A percentile compares a stretch with the other conserved stretches of the same genome.
These are phyloP conservation scores for Drymodes brunneopygia DNA, from an alignment of 2,113 vertebrate genomes.

Conservation along the genomic window DNA sequence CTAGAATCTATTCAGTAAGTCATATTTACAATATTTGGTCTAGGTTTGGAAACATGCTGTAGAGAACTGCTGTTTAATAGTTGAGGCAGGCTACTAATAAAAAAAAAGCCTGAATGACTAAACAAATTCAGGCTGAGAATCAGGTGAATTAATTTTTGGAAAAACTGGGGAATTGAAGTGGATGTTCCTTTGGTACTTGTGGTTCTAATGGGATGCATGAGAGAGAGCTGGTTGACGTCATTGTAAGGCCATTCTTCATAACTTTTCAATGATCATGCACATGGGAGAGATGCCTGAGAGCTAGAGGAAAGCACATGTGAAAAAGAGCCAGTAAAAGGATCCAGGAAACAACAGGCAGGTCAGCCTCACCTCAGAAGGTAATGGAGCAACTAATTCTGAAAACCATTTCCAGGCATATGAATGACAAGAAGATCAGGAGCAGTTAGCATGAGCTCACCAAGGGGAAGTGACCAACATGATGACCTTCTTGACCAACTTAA, in stretches of 20 bases:
- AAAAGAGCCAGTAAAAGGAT: not conserved
- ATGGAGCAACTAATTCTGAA: not conserved
- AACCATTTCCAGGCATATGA: not conserved
- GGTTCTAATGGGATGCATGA: not conserved
- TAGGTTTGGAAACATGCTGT: not conserved
- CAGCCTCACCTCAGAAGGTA: not conserved
- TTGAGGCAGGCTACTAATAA: not conserved
- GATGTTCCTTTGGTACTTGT: not conserved
- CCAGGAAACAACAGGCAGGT: not conserved
- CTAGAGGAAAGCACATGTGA: not conserved
- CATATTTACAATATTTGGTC: not conserved
- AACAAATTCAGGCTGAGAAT: not conserved
- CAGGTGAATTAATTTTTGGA: not conserved
- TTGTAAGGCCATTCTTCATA: not conserved
- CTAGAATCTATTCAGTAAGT: not conserved
- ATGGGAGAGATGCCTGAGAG: not conserved
- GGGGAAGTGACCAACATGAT: not conserved
- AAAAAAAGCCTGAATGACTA: not conserved
- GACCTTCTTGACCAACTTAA: not conserved
- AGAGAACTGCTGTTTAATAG: not conserved
- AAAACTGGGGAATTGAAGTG: not conserved
- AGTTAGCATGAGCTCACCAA: not conserved
- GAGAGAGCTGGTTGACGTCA: not conserved
- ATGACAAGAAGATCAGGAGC: not conserved
- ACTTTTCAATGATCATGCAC: not conserved